Conservation (phyloP, 2,888 invertebrate species). For the Lasioglossum leucozonium region DNA sequence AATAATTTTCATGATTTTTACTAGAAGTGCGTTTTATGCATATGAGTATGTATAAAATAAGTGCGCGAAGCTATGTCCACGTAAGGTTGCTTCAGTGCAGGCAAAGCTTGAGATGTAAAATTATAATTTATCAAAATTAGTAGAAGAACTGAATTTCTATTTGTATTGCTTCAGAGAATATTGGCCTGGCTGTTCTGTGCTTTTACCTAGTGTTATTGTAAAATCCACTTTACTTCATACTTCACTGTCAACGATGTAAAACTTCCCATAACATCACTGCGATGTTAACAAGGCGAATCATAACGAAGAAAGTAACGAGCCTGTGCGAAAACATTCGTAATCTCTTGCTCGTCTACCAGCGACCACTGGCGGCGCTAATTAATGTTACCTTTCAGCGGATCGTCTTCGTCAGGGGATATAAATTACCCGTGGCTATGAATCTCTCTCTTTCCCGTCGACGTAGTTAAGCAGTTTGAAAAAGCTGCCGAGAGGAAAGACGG, state of each 20-base stretch:
- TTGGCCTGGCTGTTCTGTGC: too few relatives aligned
- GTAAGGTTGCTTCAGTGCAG: too few relatives aligned
- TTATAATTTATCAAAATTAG: too few relatives aligned
- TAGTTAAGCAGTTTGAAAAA: slow-evolving; percentile 12
- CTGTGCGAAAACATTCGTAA: background rate
- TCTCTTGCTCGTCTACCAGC: background rate
- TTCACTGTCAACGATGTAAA: background rate
- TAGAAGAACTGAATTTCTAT: too few relatives aligned
- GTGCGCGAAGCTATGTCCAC: too few relatives aligned
- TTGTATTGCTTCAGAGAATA: too few relatives aligned
- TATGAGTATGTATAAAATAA: too few relatives aligned
- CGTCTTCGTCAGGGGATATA: slow-evolving; percentile 22
- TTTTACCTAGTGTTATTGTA: too few relatives aligned
- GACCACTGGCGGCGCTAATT: slow-evolving; percentile 7
- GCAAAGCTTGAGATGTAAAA: too few relatives aligned
- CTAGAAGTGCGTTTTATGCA: too few relatives aligned
- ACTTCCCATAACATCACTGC: background rate
- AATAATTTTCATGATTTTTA: too few relatives aligned
- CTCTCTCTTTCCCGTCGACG: background rate
- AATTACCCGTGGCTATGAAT: slow-evolving; percentile 27
- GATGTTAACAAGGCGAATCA: background rate
- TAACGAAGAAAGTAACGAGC: background rate
- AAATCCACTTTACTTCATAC: background rate
- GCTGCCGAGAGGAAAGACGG: background rate
- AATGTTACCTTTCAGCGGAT: slow-evolving; percentile 6